Evolutionary conservation across 2,888 invertebrate genomes (phyloP), one percentile per base, ranked within the genome.

Genomic region (Mesorhabditis spiculigera): DNA sequence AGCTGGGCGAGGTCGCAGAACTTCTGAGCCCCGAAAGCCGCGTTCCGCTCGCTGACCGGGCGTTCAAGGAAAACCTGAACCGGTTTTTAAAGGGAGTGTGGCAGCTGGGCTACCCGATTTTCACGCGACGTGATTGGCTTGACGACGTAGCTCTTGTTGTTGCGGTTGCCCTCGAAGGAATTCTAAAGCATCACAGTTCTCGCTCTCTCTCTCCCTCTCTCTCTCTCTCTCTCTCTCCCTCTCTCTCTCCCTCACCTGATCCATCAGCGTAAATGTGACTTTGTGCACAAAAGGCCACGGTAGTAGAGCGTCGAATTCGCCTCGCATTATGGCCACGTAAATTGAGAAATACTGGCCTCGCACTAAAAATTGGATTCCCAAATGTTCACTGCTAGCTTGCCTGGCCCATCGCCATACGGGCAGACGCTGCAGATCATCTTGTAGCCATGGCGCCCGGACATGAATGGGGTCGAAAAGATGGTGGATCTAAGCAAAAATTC

Each of bases 201-300:
- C n/a, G 8, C 10, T 10, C 16, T 5, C 13, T 16, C 8, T 61
- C n/a, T 16, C 44, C 8, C 13, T 76, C 79, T 71, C 95, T 95
- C 87, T 96, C 95, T 88, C 93, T 93, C 68, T 96, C n/a, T n/a
- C n/a, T n/a, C n/a, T n/a, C n/a, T n/a, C n/a, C n/a, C n/a, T 50
- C 8, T 6, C 28, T 5, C 13, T 16, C 10, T 61, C n/a, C 5
- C 44, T n/a, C 13, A 78, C 79, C 71, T 95, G 95, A 87, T 96
- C 95, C 88, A 94, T 93, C 68, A 96, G 90, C 0, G 94, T 94
- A 89, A 96, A 95, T 5, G 80, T 81, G 58, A 96, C 94, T 3
- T 93, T 93, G 87, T 95, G 93, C 3, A 92, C 91, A 88, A 96
- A 96, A 0, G 96, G 95, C 96, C 96, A 96, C 82, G 93, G 91